Base-by-base conservation (phyloP, 1,140 invertebrate species). In the Aradophagus sp. region DNA sequence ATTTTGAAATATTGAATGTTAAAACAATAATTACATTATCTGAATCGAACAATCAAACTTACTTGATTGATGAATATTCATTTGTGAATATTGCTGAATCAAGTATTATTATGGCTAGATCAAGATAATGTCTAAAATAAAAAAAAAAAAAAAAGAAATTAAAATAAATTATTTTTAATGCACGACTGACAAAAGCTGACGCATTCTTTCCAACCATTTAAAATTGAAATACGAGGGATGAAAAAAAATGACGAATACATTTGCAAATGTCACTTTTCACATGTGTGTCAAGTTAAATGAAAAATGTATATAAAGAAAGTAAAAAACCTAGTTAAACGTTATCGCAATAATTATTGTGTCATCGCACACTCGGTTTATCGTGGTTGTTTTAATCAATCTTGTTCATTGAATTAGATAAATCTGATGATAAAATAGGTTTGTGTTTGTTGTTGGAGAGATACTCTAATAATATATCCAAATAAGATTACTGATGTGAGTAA, bases 321-420 rank as follows among this genome's bases (percentile, higher is more conserved):
- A 52, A 44, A 52, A 61, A 42, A 6, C 27, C 3, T 45, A 26
- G 34, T 34, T 34, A 27, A 23, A 32, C 35, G 14, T 44, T 63
- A 53, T 47, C 23, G 26, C 32, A 35, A 63, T 63, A 47, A 63
- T 63, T 63, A 47, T 47, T 62, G 29, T 52, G 29, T 52, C 58
- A 62, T 35, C 38, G 31, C 11, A 29, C 4, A 31, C 39, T 13
- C 23, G n/a, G 14, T 36, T 62, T 52, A 53, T 52, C 39, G 11
- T 14, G 5, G 1, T 20, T 17, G 11, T 34, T 38, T 63, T 41
- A 47, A 53, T 63, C 41, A 63, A 39, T 47, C 41, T 45, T 63
- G 47, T 39, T 63, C 59, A 63, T 63, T 45, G 14, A 52, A 41
- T 42, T 62, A 44, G 36, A 62, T 41, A 42, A 50, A 50, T 50